A percentile compares a stretch with the other conserved stretches of the same genome.
phyloP scores from a whole-genome alignment of 2,888 invertebrate species.

The Agrochola lychnidis region DNA sequence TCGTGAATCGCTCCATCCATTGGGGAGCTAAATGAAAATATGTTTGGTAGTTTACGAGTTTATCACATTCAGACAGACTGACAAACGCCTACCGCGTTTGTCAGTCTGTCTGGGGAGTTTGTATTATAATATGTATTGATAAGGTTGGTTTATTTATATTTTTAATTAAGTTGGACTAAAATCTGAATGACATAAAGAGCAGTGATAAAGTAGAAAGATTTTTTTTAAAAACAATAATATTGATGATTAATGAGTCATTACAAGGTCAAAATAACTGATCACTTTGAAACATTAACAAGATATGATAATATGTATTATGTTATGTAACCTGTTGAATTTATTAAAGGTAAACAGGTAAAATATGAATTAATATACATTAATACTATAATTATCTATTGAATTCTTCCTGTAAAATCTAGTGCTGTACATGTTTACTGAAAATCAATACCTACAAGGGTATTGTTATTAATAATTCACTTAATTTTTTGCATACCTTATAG shows the following conservation, averaged over 20 bases:
- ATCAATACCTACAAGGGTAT: background rate
- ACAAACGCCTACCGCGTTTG: too few species aligned
- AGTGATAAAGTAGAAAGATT: constrained; percentile 38
- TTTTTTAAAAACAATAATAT: constrained; percentile 60
- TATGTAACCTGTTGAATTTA: constrained; percentile 40
- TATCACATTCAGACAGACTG: too few species aligned
- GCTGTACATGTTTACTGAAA: background rate
- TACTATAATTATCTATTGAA: background rate
- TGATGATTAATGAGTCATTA: constrained; percentile 67
- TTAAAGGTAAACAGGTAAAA: constrained; percentile 32
- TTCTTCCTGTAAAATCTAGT: constrained; percentile 15
- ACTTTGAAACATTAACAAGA: constrained; percentile 35
- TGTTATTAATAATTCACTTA: background rate
- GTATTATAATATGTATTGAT: background rate
- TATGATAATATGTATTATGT: constrained; percentile 20
- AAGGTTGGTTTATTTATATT: background rate
- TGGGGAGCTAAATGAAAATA: too few species aligned
- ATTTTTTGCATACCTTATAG: background rate
- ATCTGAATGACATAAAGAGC: constrained; percentile 10
- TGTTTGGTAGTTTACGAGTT: too few species aligned
- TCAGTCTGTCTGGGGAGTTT: too few species aligned
- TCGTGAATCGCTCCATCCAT: too few species aligned
- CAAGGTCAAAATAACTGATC: constrained; percentile 55
- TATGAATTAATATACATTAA: constrained; percentile 7
- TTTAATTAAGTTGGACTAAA: background rate